Evolutionary conservation across 2,797 vertebrate species (phyloP), one percentile per base, ranked within the genome.

Genomic region (Enteromius viviparus): DNA sequence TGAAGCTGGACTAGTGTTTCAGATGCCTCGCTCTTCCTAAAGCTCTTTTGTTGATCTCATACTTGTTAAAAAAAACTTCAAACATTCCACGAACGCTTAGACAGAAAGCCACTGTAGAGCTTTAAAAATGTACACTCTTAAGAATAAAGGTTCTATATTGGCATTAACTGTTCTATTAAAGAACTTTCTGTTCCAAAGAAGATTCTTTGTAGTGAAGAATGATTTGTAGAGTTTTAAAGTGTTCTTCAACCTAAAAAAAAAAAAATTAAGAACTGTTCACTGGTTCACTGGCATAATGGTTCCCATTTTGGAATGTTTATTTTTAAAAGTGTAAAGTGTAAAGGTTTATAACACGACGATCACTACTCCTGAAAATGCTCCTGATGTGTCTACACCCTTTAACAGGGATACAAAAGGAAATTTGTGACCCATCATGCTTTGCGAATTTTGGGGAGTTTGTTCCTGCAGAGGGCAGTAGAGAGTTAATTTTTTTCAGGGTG

Each of bases 401-500:
- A 58, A 23, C 34, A 23, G 34, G n/a, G 34, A 26, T 17, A 76
- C 26, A 42, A 76, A 58, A 76, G 12, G n/a, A 76, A 14, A 4
- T 34, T 37, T 68, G 34, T 9, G 62, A 65, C 1, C 29, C 10
- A 37, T 66, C 3, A 10, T 75, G 60, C 12, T 29, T 62, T 32
- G 58, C 6, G 21, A 40, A 40, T 74, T 60, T 81, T 74, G 5
- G 69, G 14, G 42, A 42, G 29, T 66, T 55, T 55, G 17, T 76
- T 69, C n/a, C 49, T 55, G 1, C 45, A 76, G 47, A 19, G 32
- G 60, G n/a, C n/a, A 42, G 80, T 82, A 76, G 49, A 68, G 80
- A 76, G 34, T 76, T 75, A 55, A 76, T 76, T 76, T 40, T 34
- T 82, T 74, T 82, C 65, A 34, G 60, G 45, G 23, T 90, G 91